These are phyloP conservation scores for Galbula dea DNA, from an alignment of 2,113 vertebrate species.

Conservation along the genomic window DNA sequence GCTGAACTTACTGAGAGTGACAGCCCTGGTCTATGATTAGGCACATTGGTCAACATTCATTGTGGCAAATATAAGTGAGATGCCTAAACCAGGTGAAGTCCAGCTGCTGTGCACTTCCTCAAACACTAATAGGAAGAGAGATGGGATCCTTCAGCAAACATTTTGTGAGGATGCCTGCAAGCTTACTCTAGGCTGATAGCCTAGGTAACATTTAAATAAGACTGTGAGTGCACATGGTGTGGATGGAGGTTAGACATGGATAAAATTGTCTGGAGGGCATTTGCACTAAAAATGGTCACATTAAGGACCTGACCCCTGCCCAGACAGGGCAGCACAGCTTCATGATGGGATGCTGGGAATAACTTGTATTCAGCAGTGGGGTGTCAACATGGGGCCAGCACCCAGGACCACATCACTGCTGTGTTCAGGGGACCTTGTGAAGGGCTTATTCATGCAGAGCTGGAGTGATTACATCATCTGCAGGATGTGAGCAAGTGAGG, in stretches of 20 bases:
- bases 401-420: background rate
- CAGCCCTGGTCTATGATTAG: background rate
- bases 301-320: background rate
- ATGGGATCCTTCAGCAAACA: background rate
- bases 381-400: background rate
- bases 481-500: background rate
- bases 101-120: background rate
- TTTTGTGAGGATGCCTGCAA: background rate
- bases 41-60: background rate
- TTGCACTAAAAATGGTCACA: background rate
- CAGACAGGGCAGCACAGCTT: background rate
- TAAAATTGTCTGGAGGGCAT: background rate
- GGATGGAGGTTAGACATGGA: background rate
- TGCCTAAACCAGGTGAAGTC: background rate
- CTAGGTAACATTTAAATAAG: background rate
- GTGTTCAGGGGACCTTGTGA: background rate
- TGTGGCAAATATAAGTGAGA: background rate
- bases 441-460: background rate
- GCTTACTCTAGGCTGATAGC: background rate
- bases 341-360: fast-evolving
- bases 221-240: background rate
- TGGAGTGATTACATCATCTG: fast-evolving
- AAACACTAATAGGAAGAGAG: fast-evolving
- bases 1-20: background rate
- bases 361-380: background rate